Base-by-base conservation (phyloP, 2,888 invertebrate genomes). In the Agrotis exclamationis region DNA sequence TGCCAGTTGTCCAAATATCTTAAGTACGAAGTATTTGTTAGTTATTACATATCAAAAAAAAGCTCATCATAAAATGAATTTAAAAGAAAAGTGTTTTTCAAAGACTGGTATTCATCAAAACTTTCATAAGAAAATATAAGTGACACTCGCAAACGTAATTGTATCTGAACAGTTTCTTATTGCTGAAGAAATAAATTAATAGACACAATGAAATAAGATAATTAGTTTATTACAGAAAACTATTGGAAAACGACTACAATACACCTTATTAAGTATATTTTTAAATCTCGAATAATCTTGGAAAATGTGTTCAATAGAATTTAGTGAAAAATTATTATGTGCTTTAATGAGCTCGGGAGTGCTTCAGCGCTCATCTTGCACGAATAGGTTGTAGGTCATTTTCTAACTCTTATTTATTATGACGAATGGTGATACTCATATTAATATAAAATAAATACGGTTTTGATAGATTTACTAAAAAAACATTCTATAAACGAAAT, bases 111-210 rank as follows among this genome's bases (percentile, higher is more conserved):
- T 48, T 13, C 3, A 44, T 63, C 20, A 3, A 1, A 20, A 13
- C 28, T 50, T 5, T 18, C 11, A 28, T 33, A 0, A 57, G 24
- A n/a, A 44, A 44, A 56, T 7, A 56, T 14, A 48, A 56, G 18
- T 9, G 20, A 16, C 24, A 51, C 20, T 7, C 2, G 1, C n/a
- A 7, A n/a, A n/a, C 7, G 47, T 39, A 28, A 54, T 63, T 74
- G 9, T 11, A n/a, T 58, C 72, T 78, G 72, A 44, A 9, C 18
- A 47, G 6, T 39, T 0, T 78, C 50, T 39, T 2, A 20, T 24
- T 13, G 4, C 33, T 56, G 24, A 60, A 50, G 33, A 13, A n/a
- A 44, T 0, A 20, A 70, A 59, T 60, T 45, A 50, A 18, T 16
- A 39, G 0, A 39, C 39, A 39, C 39, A 39, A 39, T 39, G 39